Base-by-base conservation (phyloP, 2,888 invertebrate genomes). In the Cordilura impudica region DNA sequence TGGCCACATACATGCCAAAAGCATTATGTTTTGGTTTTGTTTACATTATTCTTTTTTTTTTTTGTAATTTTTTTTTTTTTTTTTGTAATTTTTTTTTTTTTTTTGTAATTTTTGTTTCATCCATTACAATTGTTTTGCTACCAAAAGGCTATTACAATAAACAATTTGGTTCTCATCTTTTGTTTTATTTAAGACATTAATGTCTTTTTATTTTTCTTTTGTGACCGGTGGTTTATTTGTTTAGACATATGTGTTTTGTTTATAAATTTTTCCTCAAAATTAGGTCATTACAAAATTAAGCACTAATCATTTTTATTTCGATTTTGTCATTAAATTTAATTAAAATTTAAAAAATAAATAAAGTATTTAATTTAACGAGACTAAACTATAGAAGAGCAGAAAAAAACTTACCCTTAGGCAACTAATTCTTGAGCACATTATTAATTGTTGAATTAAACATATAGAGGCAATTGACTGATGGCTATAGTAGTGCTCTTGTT, bases 261-360 rank as follows among this genome's bases (percentile, higher is more conserved):
- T 35, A 21, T n/a, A n/a, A n/a, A n/a, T 51, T 39, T 23, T 4
- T 12, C 18, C 39, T 12, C 23, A 65, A 51, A 23, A 65, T 39
- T 39, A 35, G 51, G 51, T 65, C 65, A 39, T 53, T 51, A 51
- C 51, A 39, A 65, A 39, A 39, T 39, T 39, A 39, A n/a, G n/a
- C n/a, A 39, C 31, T 12, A 6, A 35, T 2, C 2, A 35, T n/a
- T n/a, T 4, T 47, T 29, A 4, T 60, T 26, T 21, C 29, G 18
- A 2, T 39, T 1, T 39, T 39, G 12, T 10, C 12, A 39, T 14
- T 39, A n/a, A n/a, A 39, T n/a, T 39, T 39, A n/a, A n/a, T n/a
- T n/a, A 8, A n/a, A 4, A 39, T 39, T 39, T 39, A n/a, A 39
- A n/a, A n/a, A n/a, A 35, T 12, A 10, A 35, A 39, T n/a, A 26